These are phyloP conservation scores for Tapirus terrestris DNA, from an alignment of 2,113 vertebrate species.

Conservation along the genomic window DNA sequence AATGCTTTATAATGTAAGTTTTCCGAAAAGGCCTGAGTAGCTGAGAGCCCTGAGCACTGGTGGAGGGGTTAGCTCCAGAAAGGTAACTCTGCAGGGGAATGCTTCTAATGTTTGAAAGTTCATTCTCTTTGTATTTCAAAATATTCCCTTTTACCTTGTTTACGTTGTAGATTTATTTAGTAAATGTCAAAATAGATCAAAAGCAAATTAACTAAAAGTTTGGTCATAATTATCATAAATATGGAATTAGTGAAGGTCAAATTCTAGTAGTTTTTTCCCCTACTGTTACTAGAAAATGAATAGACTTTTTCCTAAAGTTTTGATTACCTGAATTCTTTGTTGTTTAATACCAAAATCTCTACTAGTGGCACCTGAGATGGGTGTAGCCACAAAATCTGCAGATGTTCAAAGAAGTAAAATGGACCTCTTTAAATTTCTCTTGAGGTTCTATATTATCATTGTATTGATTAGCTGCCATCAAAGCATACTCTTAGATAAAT, in stretches of 20 bases:
- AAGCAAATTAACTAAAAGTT: background rate
- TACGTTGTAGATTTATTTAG: background rate
- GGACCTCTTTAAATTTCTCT: conserved; percentile 8
- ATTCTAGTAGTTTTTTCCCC: background rate
- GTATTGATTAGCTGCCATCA: background rate
- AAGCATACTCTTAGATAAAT: background rate
- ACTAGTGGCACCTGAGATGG: background rate
- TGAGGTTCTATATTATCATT: background rate
- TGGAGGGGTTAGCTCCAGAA: background rate
- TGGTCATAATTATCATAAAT: background rate
- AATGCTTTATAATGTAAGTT: background rate
- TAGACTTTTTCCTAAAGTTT: background rate
- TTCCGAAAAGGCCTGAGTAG: background rate
- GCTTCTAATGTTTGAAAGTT: background rate
- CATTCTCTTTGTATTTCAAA: background rate
- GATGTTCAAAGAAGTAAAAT: background rate
- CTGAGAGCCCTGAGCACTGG: background rate
- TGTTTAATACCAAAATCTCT: background rate
- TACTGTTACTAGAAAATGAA: background rate
- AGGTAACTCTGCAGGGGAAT: background rate
- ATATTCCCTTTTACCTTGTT: background rate
- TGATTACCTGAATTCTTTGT: conserved; percentile 22
- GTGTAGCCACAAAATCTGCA: background rate
- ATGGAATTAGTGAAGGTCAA: background rate
- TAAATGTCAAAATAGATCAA: background rate